Evolutionary conservation across 2,797 vertebrate species (phyloP).

Genomic region (Notoglanidium macrostoma): DNA sequence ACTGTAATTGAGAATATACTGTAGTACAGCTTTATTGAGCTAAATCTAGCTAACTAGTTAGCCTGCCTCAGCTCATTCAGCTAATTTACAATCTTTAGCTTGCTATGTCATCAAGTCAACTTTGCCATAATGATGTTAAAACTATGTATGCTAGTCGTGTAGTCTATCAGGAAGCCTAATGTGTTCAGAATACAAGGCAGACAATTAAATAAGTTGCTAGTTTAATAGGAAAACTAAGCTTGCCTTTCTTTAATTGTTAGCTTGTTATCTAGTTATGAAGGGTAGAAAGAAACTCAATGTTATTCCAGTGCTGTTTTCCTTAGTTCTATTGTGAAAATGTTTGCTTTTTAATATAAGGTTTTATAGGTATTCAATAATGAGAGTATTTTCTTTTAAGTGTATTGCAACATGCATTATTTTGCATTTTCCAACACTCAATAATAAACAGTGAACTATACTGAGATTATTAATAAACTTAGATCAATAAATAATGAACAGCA

Average conservation of each 20-base stretch:
- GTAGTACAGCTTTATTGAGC: not conserved
- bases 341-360: too few relatives aligned
- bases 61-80: not conserved
- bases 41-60: not conserved
- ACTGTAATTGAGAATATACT: not conserved
- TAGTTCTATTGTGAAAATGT: too few relatives aligned
- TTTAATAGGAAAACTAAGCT: not conserved
- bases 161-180: not conserved
- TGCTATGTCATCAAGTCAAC: not conserved
- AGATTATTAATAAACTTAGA: not conserved
- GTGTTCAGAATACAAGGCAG: not conserved
- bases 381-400: not conserved
- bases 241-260: not conserved
- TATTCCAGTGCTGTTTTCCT: not conserved
- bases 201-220: not conserved
- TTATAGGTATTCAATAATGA: too few relatives aligned
- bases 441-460: not conserved
- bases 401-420: not conserved
- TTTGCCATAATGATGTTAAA: not conserved
- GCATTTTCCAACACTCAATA: not conserved
- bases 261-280: not conserved
- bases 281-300: not conserved
- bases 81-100: not conserved
- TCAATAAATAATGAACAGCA: not conserved
- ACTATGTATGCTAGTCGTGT: not conserved